Base-by-base conservation (phyloP, 2,888 invertebrate genomes). In the Crocallis elinguaria region DNA sequence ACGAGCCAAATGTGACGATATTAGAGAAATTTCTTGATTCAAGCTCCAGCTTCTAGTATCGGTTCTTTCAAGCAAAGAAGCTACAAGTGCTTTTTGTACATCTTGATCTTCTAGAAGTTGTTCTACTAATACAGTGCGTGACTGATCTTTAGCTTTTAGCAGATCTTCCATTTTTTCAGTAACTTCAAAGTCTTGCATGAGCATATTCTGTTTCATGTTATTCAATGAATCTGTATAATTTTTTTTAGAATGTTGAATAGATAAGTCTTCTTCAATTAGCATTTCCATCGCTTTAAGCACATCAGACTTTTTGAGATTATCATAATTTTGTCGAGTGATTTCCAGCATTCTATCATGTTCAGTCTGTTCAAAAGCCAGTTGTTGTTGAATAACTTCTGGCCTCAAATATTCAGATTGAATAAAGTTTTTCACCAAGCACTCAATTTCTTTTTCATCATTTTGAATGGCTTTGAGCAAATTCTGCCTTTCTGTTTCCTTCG, bases 21-120 rank as follows among this genome's bases (percentile, higher is more conserved):
- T 95, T 51, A 95, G 83, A 66, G 93, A 92, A 60, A 96, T 94
- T 90, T 96, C 95, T 76, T 96, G 95, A 63, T 95, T 92, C 17
- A 96, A 87, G 67, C 95, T 94, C 95, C 95, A 95, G 60, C 94
- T 94, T 68, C 94, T 93, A 5, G 95, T 93, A 84, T 96, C 96
- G 58, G 94, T 94, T 71, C 94, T 92, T 80, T 95, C 95, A 55
- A 96, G 83, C 36, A 96, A 83, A 9, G 94, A 93, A 17, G 94
- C 94, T 2, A 96, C 95, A 6, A 95, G 94, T 3, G 93, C 94
- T 79, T 94, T 95, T 76, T 96, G 96, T 45, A 95, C 75, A 64
- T 94, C 94, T 72, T 94, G 94, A 72, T 96, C 95, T 71, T 94
- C 93, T 64, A 94, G 88, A 46, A 96, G 84, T 70, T 93, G 92